Evolutionary conservation across 1,140 invertebrate species (phyloP), one percentile per base, ranked within the genome.

Genomic region (Calosoma granatense): DNA sequence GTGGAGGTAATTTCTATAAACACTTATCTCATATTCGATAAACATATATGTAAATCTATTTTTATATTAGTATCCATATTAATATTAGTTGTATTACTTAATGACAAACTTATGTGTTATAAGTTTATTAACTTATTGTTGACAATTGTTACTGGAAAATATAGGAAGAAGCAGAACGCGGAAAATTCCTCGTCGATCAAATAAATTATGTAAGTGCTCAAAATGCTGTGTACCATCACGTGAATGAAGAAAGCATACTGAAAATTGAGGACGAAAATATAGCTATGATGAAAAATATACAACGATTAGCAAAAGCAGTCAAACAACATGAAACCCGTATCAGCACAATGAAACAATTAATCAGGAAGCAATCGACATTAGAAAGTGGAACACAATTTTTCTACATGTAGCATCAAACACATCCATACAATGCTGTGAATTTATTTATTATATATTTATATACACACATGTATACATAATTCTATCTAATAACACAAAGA

Each of bases 241-340:
- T 71, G 3, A 65, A 60, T 22, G 63, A 69, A 23, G 65, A 65
- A 4, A 63, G 60, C 14, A 63, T 71, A 2, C 58, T 43, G 17
- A 68, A 67, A 54, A 65, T 62, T 6, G 68, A 71, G 56, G 56
- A 64, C n/a, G 63, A 56, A 1, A 70, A 70, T 47, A 64, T 66
- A 53, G 63, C 62, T 17, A 60, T 69, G 21, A 62, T 71, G 64
- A 67, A 60, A 39, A 70, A 69, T 58, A 67, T 69, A 20, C 64
- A 65, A 55, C 61, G 61, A 55, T 43, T 71, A 26, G 57, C 54
- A 17, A 55, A 39, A 1, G 64, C 65, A 3, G 30, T 63, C 1
- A 56, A 56, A 12, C 53, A 58, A 52, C 20, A 61, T 26, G 62
- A 63, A 52, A 43, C 12, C 1, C 51, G 58, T 6, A 36, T 51